Conservation (phyloP, 2,888 invertebrate species). For the Adelphocoris suturalis region DNA sequence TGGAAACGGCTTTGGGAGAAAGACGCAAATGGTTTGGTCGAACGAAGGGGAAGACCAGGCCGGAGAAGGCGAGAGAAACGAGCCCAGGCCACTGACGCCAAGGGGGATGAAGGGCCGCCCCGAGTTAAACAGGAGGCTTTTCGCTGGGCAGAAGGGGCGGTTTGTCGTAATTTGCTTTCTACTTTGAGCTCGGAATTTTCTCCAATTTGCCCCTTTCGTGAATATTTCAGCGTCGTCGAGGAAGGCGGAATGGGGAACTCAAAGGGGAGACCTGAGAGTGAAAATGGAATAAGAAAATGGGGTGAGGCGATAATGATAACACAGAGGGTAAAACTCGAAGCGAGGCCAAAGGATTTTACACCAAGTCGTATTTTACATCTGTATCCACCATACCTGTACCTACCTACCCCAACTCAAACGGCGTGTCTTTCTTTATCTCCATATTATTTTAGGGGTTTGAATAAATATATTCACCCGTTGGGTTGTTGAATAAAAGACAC, state of each 20-base stretch:
- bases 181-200: conserved; percentile 66
- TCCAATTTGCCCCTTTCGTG: conserved; percentile 63
- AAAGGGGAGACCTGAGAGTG: conserved; percentile 1
- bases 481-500: neutral
- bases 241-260: neutral
- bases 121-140: conserved; percentile 1
- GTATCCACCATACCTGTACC: neutral
- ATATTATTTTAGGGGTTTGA: conserved; percentile 23
- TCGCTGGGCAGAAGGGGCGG: conserved; percentile 56
- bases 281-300: conserved; percentile 33
- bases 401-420: neutral
- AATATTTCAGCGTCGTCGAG: conserved; percentile 52
- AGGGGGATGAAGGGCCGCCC: neutral
- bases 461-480: neutral
- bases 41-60: neutral
- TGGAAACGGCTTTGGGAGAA: neutral
- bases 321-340: conserved; percentile 8
- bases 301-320: conserved; percentile 49
- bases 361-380: neutral
- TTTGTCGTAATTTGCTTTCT: conserved; percentile 65
- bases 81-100: neutral
- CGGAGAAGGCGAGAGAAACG: conserved; percentile 7
- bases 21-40: neutral
- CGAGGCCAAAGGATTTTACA: conserved; percentile 27
- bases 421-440: neutral